These are phyloP conservation scores for Poecilia latipinna DNA, from an alignment of 2,113 vertebrate genomes.

Conservation along the genomic window DNA sequence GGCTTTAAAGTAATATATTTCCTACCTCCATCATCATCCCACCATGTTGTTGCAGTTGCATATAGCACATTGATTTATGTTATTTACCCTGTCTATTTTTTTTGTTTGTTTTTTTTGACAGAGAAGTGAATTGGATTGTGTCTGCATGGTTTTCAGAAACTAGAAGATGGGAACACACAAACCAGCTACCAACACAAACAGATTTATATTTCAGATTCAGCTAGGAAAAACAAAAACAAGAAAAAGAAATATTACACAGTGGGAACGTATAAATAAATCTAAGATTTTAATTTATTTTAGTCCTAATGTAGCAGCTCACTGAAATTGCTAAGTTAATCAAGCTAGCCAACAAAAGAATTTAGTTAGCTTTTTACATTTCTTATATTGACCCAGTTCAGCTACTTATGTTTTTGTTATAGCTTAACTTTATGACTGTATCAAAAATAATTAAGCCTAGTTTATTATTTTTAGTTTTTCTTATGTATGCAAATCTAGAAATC, in stretches of 20 bases:
- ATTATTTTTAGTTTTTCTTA: neutral
- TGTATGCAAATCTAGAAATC: neutral
- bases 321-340: neutral
- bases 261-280: too few species aligned
- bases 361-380: neutral
- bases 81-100: neutral
- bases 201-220: too few species aligned
- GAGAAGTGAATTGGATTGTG: neutral
- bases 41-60: constrained; percentile 1
- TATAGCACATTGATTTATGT: neutral
- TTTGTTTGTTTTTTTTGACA: neutral
- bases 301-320: neutral
- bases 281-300: neutral
- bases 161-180: neutral
- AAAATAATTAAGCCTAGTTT: neutral
- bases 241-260: too few species aligned
- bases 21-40: neutral
- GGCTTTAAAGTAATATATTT: constrained; percentile 8
- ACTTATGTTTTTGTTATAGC: neutral
- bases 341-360: neutral
- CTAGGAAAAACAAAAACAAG: too few species aligned
- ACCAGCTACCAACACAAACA: neutral
- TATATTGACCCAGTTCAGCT: neutral
- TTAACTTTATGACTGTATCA: neutral
- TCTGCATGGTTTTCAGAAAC: neutral